Conservation (phyloP, 2,113 vertebrate species). For the Tenebrosternarchus preto region DNA sequence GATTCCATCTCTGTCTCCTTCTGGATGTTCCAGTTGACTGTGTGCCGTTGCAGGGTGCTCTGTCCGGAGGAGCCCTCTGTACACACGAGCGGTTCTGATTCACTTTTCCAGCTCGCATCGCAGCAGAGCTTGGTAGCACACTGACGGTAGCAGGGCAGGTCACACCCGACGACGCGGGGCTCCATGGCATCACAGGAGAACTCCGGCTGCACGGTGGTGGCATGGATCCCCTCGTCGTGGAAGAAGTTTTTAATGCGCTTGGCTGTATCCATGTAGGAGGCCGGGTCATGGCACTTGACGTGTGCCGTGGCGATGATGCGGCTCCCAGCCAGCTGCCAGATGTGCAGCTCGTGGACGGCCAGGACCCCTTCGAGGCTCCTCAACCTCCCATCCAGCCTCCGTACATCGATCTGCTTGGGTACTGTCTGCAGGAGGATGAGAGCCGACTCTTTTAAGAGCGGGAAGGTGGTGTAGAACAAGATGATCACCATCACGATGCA, state of each 20-base stretch:
- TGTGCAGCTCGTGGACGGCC: constrained; percentile 83
- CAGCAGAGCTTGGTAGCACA: constrained; percentile 87
- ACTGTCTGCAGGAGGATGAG: constrained; percentile 87
- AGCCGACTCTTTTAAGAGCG: constrained; percentile 84
- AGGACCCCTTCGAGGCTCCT: constrained; percentile 79
- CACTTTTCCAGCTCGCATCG: constrained; percentile 66
- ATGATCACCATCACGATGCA: constrained; percentile 86
- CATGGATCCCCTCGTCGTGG: constrained; percentile 84
- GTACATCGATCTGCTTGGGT: constrained; percentile 84
- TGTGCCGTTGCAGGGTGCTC: background rate
- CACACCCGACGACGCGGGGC: constrained; percentile 69
- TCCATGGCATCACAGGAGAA: constrained; percentile 77
- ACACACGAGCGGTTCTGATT: constrained; percentile 56
- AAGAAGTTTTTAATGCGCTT: constrained; percentile 85
- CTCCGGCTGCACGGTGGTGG: constrained; percentile 86
- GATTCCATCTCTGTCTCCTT: constrained; percentile 47
- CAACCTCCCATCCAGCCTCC: constrained; percentile 78
- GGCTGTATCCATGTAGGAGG: constrained; percentile 84
- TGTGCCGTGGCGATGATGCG: constrained; percentile 87
- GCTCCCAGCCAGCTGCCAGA: constrained; percentile 85
- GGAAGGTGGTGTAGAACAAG: constrained; percentile 83
- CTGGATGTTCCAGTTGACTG: constrained; percentile 5
- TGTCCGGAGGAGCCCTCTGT: background rate
- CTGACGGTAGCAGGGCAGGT: constrained; percentile 83
- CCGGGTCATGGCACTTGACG: constrained; percentile 83